phyloP scores from a whole-genome alignment of 2,888 invertebrate genomes.

The Zygaena filipendulae region DNA sequence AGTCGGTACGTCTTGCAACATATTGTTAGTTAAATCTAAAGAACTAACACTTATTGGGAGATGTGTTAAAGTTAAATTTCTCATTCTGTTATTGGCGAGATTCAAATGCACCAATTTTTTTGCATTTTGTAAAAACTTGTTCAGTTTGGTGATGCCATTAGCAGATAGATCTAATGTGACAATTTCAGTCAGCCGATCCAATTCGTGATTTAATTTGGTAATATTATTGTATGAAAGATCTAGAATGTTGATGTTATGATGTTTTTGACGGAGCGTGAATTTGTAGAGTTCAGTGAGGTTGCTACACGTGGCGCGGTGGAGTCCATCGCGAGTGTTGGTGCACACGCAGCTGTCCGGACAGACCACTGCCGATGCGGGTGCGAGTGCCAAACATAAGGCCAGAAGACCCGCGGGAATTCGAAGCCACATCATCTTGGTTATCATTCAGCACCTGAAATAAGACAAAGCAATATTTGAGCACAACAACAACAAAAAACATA shows the following conservation, averaged over 20 bases:
- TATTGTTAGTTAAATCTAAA: constrained; percentile 72
- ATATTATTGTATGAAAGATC: constrained; percentile 74
- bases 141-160: constrained; percentile 68
- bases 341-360: constrained; percentile 68
- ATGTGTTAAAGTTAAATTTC: constrained; percentile 56
- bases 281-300: constrained; percentile 82
- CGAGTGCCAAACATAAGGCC: constrained; percentile 34
- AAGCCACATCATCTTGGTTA: constrained; percentile 41
- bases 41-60: constrained; percentile 70
- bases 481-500: no score
- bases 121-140: constrained; percentile 67
- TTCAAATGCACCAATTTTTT: constrained; percentile 69
- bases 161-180: constrained; percentile 73
- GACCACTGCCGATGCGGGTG: constrained; percentile 35
- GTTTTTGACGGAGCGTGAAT: constrained; percentile 54
- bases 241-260: constrained; percentile 64
- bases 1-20: constrained; percentile 67
- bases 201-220: constrained; percentile 63
- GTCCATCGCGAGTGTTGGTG: constrained; percentile 73
- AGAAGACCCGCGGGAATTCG: constrained; percentile 33
- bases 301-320: constrained; percentile 73
- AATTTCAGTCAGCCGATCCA: constrained; percentile 69
- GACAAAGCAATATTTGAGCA: no score
- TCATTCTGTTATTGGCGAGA: constrained; percentile 71
- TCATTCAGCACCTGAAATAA: constrained; percentile 48